Evolutionary conservation across 1,140 invertebrate species (phyloP).

Genomic region (Drosophila melanica): DNA sequence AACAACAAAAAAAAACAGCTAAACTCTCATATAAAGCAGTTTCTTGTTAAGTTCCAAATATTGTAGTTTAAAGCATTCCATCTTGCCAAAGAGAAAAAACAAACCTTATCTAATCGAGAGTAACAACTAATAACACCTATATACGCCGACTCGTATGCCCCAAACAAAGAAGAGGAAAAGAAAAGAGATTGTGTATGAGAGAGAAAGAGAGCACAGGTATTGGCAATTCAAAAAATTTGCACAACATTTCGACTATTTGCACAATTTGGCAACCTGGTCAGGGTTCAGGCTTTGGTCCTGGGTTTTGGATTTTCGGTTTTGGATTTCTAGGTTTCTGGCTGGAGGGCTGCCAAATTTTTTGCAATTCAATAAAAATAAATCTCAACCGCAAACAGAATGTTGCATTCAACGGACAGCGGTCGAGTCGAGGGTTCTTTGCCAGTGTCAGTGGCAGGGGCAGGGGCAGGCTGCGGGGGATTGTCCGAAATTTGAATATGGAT

Average conservation of each 20-base stretch:
- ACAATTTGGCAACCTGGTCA: slow-evolving; percentile 40
- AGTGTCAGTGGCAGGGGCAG: not conserved
- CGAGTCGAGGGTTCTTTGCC: slow-evolving; percentile 12
- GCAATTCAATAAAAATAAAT: slow-evolving; percentile 79
- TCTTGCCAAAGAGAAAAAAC: not conserved
- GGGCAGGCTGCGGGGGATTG: slow-evolving; percentile 40
- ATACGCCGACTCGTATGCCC: not conserved
- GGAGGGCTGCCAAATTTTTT: slow-evolving; percentile 48
- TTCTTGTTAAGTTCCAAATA: slow-evolving; percentile 6
- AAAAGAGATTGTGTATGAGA: not conserved
- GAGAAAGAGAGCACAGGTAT: not conserved
- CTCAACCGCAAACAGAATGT: slow-evolving; percentile 73
- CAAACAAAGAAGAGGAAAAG: not conserved
- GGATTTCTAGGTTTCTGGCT: not conserved
- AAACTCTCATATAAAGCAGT: not conserved
- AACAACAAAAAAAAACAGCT: slow-evolving; percentile 5
- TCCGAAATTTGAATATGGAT: slow-evolving; percentile 78
- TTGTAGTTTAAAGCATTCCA: slow-evolving; percentile 8
- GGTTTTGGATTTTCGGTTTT: not conserved
- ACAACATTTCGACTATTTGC: slow-evolving; percentile 38
- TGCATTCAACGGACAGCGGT: slow-evolving; percentile 49
- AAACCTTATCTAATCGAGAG: slow-evolving; percentile 35
- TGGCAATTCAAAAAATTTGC: slow-evolving; percentile 24
- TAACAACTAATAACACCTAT: slow-evolving; percentile 13
- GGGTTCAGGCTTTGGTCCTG: not conserved